Percentiles rank a stretch among this genome's conserved stretches.
Conservation (phyloP, 2,888 invertebrate genomes). For the Ichneumoninae sp. region DNA sequence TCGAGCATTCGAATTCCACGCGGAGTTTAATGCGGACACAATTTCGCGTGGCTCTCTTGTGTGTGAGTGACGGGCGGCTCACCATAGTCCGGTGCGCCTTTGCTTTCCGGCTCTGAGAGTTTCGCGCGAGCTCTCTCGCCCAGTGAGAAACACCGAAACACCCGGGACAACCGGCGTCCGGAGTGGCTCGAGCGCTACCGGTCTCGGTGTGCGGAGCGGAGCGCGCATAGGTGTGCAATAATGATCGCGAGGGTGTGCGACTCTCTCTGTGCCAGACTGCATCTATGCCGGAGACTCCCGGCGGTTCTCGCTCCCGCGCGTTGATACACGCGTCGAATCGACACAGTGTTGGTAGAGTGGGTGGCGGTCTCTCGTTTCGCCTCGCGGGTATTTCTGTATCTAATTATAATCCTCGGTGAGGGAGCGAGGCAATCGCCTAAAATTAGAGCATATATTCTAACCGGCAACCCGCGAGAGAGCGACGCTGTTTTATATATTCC, state of each 20-base stretch:
- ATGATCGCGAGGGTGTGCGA: slow-evolving; percentile 11
- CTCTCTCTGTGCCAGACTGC: background rate
- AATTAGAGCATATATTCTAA: slow-evolving; percentile 83
- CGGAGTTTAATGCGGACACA: slow-evolving; percentile 58
- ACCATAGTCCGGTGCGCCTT: slow-evolving; percentile 18
- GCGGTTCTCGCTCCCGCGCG: background rate
- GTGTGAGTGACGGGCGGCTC: slow-evolving; percentile 47
- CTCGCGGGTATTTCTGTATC: slow-evolving; percentile 82
- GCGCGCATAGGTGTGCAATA: background rate
- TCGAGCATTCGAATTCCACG: slow-evolving; percentile 54
- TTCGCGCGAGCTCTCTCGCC: slow-evolving; percentile 25
- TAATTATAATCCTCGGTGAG: slow-evolving; percentile 84
- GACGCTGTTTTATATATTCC: slow-evolving; percentile 54
- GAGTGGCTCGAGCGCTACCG: background rate
- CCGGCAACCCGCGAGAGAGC: slow-evolving; percentile 71
- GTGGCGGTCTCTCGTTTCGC: slow-evolving; percentile 74
- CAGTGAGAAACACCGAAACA: slow-evolving; percentile 27
- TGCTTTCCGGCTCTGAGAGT: slow-evolving; percentile 14
- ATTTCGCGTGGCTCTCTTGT: slow-evolving; percentile 25
- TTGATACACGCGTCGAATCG: slow-evolving; percentile 47
- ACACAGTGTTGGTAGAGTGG: slow-evolving; percentile 74
- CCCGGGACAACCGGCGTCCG: slow-evolving; percentile 33
- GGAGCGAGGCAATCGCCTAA: slow-evolving; percentile 83
- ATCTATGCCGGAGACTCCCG: background rate
- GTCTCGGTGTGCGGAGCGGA: background rate